These are phyloP conservation scores for Himalopsyche tibetana DNA, from an alignment of 2,888 invertebrate species.

Conservation along the genomic window DNA sequence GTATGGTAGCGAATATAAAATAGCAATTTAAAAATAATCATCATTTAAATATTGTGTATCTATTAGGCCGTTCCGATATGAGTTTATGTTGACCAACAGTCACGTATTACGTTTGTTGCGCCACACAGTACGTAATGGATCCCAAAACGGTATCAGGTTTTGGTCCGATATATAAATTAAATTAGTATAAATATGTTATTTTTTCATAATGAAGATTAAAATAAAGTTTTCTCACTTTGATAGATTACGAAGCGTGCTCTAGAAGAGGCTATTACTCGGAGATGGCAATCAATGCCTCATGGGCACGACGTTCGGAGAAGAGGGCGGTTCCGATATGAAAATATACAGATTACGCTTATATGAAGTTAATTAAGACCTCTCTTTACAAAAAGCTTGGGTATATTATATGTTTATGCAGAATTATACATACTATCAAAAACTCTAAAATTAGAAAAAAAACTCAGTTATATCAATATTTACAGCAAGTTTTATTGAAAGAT, in stretches of 20 bases:
- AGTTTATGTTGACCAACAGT: constrained; percentile 39
- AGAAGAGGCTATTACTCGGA: constrained; percentile 59
- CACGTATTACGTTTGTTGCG: constrained; percentile 51
- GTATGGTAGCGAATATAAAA: no score
- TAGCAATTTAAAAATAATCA: no score
- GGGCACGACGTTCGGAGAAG: constrained; percentile 50
- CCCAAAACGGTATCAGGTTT: constrained; percentile 60
- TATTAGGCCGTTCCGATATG: background rate
- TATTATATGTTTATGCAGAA: no score
- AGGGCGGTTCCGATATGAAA: constrained; percentile 52
- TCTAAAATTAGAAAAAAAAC: no score
- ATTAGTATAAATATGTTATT: constrained; percentile 61
- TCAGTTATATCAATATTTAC: no score
- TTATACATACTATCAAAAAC: no score
- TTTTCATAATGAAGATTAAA: constrained; percentile 51
- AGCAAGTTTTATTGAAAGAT: no score
- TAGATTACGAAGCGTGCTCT: constrained; percentile 61
- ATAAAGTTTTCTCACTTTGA: constrained; percentile 60
- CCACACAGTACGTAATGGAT: constrained; percentile 36
- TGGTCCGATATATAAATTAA: constrained; percentile 58
- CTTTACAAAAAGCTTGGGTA: background rate
- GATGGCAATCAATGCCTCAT: constrained; percentile 58
- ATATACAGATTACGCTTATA: constrained; percentile 51
- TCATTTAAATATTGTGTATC: background rate
- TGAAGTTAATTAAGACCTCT: constrained; percentile 63